These are phyloP conservation scores for Acleris emargana DNA, from an alignment of 2,888 invertebrate species.

Conservation along the genomic window DNA sequence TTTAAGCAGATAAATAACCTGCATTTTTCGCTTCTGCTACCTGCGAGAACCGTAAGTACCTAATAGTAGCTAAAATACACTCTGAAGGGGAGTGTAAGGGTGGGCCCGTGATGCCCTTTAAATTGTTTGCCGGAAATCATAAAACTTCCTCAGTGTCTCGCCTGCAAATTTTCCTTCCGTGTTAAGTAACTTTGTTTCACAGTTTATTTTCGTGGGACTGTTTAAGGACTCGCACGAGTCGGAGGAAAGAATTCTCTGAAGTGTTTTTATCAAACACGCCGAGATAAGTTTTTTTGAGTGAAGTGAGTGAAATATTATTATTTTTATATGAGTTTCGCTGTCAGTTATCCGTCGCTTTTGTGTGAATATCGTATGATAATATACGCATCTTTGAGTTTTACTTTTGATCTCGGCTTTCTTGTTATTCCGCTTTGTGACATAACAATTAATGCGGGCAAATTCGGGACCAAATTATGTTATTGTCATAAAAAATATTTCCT, in stretches of 20 bases:
- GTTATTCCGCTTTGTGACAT: background rate
- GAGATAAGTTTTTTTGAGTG: constrained; percentile 8
- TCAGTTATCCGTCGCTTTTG: constrained; percentile 7
- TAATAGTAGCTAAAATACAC: background rate
- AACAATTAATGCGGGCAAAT: too few relatives aligned
- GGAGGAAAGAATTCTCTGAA: constrained; percentile 17
- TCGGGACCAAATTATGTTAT: too few relatives aligned
- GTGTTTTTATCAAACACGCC: constrained; percentile 11
- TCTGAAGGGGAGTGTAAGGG: background rate
- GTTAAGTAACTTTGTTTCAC: constrained; percentile 31
- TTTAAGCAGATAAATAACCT: too few relatives aligned
- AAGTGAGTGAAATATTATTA: constrained; percentile 12
- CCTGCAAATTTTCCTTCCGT: constrained; percentile 26
- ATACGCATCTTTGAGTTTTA: background rate
- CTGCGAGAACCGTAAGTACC: too few relatives aligned
- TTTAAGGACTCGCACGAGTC: constrained; percentile 19
- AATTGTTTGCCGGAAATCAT: constrained; percentile 33
- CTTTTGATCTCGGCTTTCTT: constrained; percentile 5
- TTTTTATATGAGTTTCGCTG: constrained; percentile 11
- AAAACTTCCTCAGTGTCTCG: constrained; percentile 26
- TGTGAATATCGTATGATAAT: constrained; percentile 8
- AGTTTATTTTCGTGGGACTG: constrained; percentile 26
- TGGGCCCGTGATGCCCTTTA: constrained; percentile 13
- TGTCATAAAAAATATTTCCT: too few relatives aligned
- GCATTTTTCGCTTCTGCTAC: too few relatives aligned